Evolutionary conservation across 2,797 vertebrate genomes (phyloP).

Genomic region (Acipenser ruthenus): DNA sequence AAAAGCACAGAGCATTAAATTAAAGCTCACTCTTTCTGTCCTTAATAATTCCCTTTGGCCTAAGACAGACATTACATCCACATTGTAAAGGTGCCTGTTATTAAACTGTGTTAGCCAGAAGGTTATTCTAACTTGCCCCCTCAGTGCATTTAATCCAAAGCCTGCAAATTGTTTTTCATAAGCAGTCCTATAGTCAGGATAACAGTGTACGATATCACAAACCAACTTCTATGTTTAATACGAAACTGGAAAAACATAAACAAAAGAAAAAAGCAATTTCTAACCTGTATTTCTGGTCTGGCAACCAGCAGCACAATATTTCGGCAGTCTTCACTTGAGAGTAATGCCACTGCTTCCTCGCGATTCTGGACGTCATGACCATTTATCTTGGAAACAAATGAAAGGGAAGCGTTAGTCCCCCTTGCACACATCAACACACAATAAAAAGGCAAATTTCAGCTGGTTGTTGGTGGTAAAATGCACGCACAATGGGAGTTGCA

Average conservation of each 20-base stretch:
- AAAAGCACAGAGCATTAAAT: too few species aligned
- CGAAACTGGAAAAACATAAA: neutral
- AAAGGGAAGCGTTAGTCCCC: conserved; percentile 54
- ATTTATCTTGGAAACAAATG: conserved; percentile 81
- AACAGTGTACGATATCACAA: too few species aligned
- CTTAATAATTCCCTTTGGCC: too few species aligned
- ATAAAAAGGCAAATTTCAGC: conserved; percentile 55
- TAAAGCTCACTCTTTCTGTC: too few species aligned
- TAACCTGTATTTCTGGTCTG: conserved; percentile 85
- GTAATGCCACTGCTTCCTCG: conserved; percentile 81
- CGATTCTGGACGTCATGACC: conserved; percentile 85
- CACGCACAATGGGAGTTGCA: conserved; percentile 50
- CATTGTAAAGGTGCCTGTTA: too few species aligned
- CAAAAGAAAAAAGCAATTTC: conserved; percentile 18
- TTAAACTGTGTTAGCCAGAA: too few species aligned
- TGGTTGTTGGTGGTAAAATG: conserved; percentile 49
- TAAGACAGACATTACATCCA: too few species aligned
- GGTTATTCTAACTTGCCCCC: too few species aligned
- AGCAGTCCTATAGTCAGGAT: too few species aligned
- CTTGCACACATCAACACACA: conserved; percentile 52
- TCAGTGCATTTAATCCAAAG: too few species aligned
- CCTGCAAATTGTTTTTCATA: too few species aligned
- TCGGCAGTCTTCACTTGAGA: conserved; percentile 78
- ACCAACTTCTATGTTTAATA: neutral
- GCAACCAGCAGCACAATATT: conserved; percentile 82